A percentile compares a stretch with the other conserved stretches of the same genome.
These are phyloP conservation scores for Vespertilio murinus DNA, from an alignment of 2,797 vertebrate species.

Conservation along the genomic window DNA sequence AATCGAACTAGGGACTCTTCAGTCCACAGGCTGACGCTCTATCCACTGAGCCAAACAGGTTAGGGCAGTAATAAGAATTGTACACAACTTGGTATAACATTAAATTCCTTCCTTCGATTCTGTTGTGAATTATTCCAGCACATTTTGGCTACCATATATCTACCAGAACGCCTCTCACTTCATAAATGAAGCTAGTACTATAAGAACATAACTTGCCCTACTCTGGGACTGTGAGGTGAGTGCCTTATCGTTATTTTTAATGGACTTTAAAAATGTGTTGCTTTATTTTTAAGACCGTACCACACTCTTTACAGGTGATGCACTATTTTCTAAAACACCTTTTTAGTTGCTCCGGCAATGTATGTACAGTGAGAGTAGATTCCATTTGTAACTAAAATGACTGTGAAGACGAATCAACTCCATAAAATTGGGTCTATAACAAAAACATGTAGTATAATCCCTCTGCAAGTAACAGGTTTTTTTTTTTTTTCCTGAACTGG, in stretches of 20 bases:
- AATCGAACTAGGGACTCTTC: no score
- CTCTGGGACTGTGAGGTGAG: background rate
- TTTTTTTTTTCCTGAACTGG: slow-evolving; percentile 52
- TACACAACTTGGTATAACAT: background rate
- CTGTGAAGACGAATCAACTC: slow-evolving; percentile 48
- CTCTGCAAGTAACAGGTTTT: slow-evolving; percentile 29
- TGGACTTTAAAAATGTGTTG: background rate
- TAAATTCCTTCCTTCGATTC: background rate
- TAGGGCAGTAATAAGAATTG: background rate
- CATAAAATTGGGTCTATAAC: slow-evolving; percentile 76
- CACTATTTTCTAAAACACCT: slow-evolving; percentile 15
- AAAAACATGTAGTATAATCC: slow-evolving; percentile 53
- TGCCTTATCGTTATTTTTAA: background rate
- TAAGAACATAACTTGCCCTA: background rate
- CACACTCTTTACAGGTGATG: background rate
- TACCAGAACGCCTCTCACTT: background rate
- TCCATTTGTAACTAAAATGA: slow-evolving; percentile 72
- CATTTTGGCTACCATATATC: background rate
- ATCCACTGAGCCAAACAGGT: no score
- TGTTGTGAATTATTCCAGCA: background rate
- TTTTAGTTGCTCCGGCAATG: slow-evolving; percentile 27
- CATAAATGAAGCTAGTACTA: background rate
- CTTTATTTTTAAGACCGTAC: background rate
- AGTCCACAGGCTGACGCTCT: no score
- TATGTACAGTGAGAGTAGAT: background rate